Evolutionary conservation across 2,113 vertebrate species (phyloP).

Genomic region (Chaetodon auriga): DNA sequence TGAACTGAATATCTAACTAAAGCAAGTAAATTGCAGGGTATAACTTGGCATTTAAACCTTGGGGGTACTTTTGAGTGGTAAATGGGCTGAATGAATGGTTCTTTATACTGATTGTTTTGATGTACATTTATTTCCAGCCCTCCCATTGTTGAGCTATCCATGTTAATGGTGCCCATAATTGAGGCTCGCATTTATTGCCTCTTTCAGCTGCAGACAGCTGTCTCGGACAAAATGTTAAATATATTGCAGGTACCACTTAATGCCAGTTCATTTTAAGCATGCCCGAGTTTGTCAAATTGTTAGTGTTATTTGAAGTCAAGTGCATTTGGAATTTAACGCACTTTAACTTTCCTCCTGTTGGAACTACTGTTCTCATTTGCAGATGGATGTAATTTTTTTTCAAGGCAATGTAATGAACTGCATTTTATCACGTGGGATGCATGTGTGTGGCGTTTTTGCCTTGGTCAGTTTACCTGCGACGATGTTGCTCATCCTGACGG

Average conservation of each 20-base stretch:
- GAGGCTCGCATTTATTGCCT: conserved; percentile 50
- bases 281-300: not conserved
- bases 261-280: not conserved
- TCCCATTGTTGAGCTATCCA: conserved; percentile 39
- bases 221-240: conserved; percentile 7
- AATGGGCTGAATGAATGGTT: conserved; percentile 39
- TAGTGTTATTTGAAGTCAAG: not conserved
- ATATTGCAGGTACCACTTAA: not conserved
- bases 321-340: not conserved
- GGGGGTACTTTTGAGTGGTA: conserved; percentile 26
- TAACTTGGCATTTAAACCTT: conserved; percentile 33
- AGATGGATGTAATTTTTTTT: not conserved
- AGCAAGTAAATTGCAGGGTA: conserved; percentile 34
- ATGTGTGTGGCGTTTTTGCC: not conserved
- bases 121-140: not conserved
- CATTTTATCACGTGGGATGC: not conserved
- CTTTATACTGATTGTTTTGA: conserved; percentile 25
- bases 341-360: not conserved
- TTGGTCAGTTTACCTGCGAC: not conserved
- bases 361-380: not conserved
- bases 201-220: conserved; percentile 39
- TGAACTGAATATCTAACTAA: not conserved
- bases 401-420: not conserved
- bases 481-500: not conserved
- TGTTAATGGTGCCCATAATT: conserved; percentile 65